Conservation (phyloP, 1,140 invertebrate genomes). For the Brachionus rubens region DNA sequence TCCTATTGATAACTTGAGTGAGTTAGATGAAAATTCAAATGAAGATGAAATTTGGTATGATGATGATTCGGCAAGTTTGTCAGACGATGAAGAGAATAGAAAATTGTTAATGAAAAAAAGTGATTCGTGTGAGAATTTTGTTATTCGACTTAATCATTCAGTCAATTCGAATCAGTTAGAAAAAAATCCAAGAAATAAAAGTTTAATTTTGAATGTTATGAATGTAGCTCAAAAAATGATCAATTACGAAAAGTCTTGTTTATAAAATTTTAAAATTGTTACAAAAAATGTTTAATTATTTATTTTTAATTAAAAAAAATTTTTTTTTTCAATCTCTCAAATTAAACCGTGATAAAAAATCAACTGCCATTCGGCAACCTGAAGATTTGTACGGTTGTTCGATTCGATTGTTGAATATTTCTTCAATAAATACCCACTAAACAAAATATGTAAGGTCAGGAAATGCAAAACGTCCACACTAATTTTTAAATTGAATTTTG, state of each 20-base stretch:
- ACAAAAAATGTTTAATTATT: not conserved
- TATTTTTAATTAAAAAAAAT: too few relatives aligned
- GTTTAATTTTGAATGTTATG: constrained; percentile 1
- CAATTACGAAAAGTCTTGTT: constrained; percentile 1
- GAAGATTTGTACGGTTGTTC: too few relatives aligned
- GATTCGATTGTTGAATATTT: too few relatives aligned
- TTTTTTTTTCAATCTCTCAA: too few relatives aligned
- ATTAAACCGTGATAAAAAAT: too few relatives aligned
- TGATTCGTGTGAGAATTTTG: constrained; percentile 32
- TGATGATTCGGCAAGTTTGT: too few relatives aligned
- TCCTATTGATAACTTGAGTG: constrained; percentile 23
- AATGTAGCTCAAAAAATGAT: not conserved
- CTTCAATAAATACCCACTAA: too few relatives aligned
- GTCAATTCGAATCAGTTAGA: not conserved
- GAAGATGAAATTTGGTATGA: not conserved
- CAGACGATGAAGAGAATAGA: not conserved
- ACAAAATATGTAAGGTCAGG: too few relatives aligned
- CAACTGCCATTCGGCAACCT: too few relatives aligned
- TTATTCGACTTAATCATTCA: not conserved
- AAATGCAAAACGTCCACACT: too few relatives aligned
- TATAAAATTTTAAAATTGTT: constrained; percentile 15
- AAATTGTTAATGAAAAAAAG: constrained; percentile 3
- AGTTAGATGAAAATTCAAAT: not conserved
- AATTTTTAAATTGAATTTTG: too few relatives aligned
- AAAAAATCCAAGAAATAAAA: not conserved